Evolutionary conservation across 2,797 vertebrate species (phyloP), one percentile per base, ranked within the genome.

Genomic region (Crocodylus rhombifer): DNA sequence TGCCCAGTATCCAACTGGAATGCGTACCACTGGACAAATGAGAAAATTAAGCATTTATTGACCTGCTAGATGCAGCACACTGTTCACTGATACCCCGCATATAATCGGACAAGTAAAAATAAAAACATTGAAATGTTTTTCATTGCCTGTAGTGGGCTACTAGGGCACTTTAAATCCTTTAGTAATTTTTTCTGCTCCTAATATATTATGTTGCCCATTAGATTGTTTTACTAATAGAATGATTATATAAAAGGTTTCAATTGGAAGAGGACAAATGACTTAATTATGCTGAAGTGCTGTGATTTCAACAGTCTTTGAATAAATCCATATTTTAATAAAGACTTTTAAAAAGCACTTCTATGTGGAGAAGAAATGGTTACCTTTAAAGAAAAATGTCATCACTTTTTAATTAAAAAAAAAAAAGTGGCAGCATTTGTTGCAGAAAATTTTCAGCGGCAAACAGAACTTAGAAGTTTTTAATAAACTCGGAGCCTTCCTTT

Each of bases 1-100:
- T 87, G 80, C 33, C 88, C 87, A 91, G 82, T 20, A 42, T 95
- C 91, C 91, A 95, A 85, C 92, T 96, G 90, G 82, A 94, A 95
- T 90, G 73, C 51, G 57, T 65, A 82, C 84, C 0, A 0, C 92
- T 93, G 88, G 78, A 77, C 42, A 51, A 51, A 51, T 91, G 62
- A 77, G 65, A 87, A 78, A 63, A 84, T 95, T 94, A 94, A 96
- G 93, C 92, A 5, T 86, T 95, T 94, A 84, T 74, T 60, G 88
- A 60, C 71, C 17, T 85, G 67, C 58, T 92, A 26, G 61, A 86
- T 25, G 56, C 4, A 36, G 13, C 62, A 26, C 55, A 63, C 0
- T 0, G 74, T 51, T 51, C 9, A 51, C 42, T 51, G 9, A 51
- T 51, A 51, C 3, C 42, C 42, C 42, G 42, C 10, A 51, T 51